Conservation (phyloP, 2,113 vertebrate genomes). For the Onychostoma macrolepis region DNA sequence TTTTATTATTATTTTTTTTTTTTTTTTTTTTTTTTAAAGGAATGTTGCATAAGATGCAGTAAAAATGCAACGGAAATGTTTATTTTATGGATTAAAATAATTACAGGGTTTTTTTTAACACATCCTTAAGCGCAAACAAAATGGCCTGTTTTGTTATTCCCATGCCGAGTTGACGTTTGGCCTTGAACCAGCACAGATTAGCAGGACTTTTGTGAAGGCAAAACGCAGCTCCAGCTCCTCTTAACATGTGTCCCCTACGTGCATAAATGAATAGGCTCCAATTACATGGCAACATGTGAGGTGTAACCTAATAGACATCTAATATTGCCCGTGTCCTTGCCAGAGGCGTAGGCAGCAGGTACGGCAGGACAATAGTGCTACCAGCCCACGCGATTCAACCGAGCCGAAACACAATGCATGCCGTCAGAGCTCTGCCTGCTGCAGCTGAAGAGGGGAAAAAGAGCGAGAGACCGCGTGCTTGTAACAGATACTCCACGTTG, state of each 20-base stretch:
- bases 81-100: neutral
- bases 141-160: neutral
- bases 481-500: slow-evolving; percentile 59
- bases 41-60: neutral
- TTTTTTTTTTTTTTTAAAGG: neutral
- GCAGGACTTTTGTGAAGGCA: slow-evolving; percentile 10
- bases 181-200: slow-evolving; percentile 31
- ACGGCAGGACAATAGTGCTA: slow-evolving; percentile 59
- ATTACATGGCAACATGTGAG: slow-evolving; percentile 59
- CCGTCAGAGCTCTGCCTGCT: slow-evolving; percentile 42
- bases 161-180: slow-evolving; percentile 3
- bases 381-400: slow-evolving; percentile 48
- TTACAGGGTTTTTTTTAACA: neutral
- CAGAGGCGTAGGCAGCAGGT: slow-evolving; percentile 49
- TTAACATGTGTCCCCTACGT: slow-evolving; percentile 37
- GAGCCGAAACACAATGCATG: slow-evolving; percentile 56
- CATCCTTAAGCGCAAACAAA: neutral
- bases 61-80: neutral
- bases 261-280: slow-evolving; percentile 54
- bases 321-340: slow-evolving; percentile 57
- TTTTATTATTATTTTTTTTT: neutral
- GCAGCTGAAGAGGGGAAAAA: slow-evolving; percentile 31
- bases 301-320: slow-evolving; percentile 64
- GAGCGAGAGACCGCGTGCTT: slow-evolving; percentile 46
- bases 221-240: slow-evolving; percentile 33